Evolutionary conservation across 30 jellyfish, hydroid and myxozoan species (phyloP).

Genomic region (Pelagia noctiluca): DNA sequence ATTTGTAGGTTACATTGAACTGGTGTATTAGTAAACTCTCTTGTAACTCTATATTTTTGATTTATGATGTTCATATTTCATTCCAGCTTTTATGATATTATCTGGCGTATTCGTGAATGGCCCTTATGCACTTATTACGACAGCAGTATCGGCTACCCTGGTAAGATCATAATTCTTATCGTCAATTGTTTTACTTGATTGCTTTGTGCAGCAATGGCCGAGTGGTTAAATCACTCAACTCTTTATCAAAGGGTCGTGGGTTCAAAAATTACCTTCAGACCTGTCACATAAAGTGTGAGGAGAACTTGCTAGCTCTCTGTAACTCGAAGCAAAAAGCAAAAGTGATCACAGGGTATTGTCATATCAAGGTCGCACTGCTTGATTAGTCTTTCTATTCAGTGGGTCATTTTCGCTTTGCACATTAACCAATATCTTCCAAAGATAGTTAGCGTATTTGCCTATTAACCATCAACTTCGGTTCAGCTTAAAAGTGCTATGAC

Average conservation of each 20-base stretch:
- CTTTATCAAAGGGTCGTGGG: not conserved
- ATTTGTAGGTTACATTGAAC: not conserved
- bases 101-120: slow-evolving; percentile 96
- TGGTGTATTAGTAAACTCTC: not conserved
- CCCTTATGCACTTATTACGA: slow-evolving; percentile 93
- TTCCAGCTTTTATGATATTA: slow-evolving; percentile 61
- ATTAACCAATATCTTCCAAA: no score
- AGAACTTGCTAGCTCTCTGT: no score
- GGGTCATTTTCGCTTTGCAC: no score
- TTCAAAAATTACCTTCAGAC: not conserved
- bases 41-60: not conserved
- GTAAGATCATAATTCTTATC: slow-evolving; percentile 24
- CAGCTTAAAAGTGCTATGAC: no score
- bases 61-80: not conserved
- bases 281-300: not conserved
- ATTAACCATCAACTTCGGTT: no score
- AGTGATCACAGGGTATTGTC: no score
- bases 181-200: no score
- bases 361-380: no score
- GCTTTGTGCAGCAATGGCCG: not conserved
- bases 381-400: no score
- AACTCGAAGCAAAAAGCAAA: no score
- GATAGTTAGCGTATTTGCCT: no score
- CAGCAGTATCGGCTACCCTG: slow-evolving; percentile 98
- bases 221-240: not conserved